Base-by-base conservation (phyloP, 2,888 invertebrate species). In the Zygaena filipendulae region DNA sequence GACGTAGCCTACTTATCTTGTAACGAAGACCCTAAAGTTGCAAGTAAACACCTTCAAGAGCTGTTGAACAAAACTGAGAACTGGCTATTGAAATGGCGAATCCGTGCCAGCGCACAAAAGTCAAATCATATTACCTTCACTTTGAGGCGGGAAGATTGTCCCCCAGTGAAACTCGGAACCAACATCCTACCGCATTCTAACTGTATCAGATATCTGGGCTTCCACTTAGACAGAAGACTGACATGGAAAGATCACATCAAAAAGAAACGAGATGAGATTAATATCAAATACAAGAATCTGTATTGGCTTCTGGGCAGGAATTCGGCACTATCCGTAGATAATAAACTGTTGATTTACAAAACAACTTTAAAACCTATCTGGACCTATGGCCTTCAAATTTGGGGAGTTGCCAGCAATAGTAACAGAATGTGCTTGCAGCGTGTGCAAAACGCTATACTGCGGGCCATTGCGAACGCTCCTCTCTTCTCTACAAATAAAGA, bases 51-150 rank as follows among this genome's bases (percentile, higher is more conserved):
- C n/a, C n/a, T 40, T 3, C 37, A 40, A 18, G 8, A 13, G 2
- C 26, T 26, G 2, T 24, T 35, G 4, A 16, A 33, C n/a, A 12
- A 22, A 14, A 27, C 35, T 3, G 3, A 16, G 4, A 12, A 27
- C 4, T 42, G 38, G 39, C 22, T 39, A 2, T 7, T 27, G 3
- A 35, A 30, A 7, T 40, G 34, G 39, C 11, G 33, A 19, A 42
- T 40, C 8, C 28, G 11, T 23, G 31, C 27, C 1, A 34, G 35
- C 11, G 25, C 27, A 6, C 2, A 21, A 1, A 35, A 40, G 26
- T 40, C 34, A 1, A 21, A 12, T 7, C 33, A 40, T 3, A 24
- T 39, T 2, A 37, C 35, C 1, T 35, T 31, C n/a, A 30, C 32
- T 5, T 19, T 39, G 3, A 25, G 30, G 11, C 29, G 16, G 13